These are phyloP conservation scores for Papilio xuthus DNA, from an alignment of 1,140 invertebrate species.

Conservation along the genomic window DNA sequence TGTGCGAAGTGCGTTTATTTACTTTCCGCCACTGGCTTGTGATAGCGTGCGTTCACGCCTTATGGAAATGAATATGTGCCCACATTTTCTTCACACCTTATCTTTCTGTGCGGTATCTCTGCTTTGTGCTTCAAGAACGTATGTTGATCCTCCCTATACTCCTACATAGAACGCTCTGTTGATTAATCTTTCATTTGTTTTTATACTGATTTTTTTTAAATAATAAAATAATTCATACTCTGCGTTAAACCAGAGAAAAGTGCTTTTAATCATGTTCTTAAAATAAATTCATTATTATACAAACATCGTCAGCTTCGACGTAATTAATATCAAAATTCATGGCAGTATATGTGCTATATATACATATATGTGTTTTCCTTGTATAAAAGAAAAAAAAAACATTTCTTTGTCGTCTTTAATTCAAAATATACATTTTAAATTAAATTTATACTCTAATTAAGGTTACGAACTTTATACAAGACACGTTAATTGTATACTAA, in stretches of 20 bases:
- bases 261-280: too few species aligned
- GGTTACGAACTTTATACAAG: background rate
- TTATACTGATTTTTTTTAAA: background rate
- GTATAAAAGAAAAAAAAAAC: too few species aligned
- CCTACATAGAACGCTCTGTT: background rate
- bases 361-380: too few species aligned
- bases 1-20: constrained; percentile 23
- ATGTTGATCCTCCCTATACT: background rate
- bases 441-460: background rate
- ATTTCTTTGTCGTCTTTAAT: background rate
- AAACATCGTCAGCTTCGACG: too few species aligned
- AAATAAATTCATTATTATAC: too few species aligned
- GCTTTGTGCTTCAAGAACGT: background rate
- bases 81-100: constrained; percentile 21
- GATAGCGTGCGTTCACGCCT: constrained; percentile 16
- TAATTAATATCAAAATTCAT: too few species aligned
- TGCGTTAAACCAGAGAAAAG: too few species aligned
- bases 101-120: constrained; percentile 25
- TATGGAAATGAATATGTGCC: constrained; percentile 25
- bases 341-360: too few species aligned
- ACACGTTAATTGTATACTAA: background rate
- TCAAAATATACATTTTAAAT: background rate
- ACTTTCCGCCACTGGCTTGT: constrained; percentile 2
- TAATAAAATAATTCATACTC: too few species aligned
- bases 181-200: background rate